These are phyloP conservation scores for Anorthoa munda DNA, from an alignment of 2,888 invertebrate species.

Conservation along the genomic window DNA sequence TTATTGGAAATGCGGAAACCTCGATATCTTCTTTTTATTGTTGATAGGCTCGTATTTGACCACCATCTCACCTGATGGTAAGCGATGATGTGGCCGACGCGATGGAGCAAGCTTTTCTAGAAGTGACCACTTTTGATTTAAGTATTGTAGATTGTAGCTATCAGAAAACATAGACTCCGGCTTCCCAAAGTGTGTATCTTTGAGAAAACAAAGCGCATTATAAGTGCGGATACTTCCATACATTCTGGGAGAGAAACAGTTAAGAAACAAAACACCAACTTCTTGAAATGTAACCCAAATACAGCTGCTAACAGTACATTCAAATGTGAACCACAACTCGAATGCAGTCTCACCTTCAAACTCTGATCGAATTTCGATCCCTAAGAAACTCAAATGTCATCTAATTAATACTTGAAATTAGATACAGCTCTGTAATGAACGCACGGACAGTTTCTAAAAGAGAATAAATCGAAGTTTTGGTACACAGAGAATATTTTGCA, in stretches of 20 bases:
- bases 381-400: constrained; percentile 51
- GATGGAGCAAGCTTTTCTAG: too few relatives aligned
- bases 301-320: constrained; percentile 29
- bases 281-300: constrained; percentile 12
- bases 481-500: constrained; percentile 53
- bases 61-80: too few relatives aligned
- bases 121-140: too few relatives aligned
- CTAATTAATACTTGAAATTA: constrained; percentile 57
- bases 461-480: constrained; percentile 16
- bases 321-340: constrained; percentile 23
- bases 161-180: too few relatives aligned
- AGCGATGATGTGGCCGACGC: too few relatives aligned
- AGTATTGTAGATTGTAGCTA: too few relatives aligned
- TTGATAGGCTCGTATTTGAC: too few relatives aligned
- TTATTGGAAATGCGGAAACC: not conserved
- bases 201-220: not conserved
- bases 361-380: constrained; percentile 57
- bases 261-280: not conserved
- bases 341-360: constrained; percentile 56
- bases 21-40: not conserved
- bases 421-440: constrained; percentile 47
- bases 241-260: not conserved
- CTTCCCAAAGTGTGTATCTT: not conserved
- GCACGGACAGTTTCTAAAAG: constrained; percentile 10
- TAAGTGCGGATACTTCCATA: not conserved